A percentile compares a stretch with the other conserved stretches of the same genome.
Conservation (phyloP, 2,888 invertebrate genomes). For the Tipula lateralis region DNA sequence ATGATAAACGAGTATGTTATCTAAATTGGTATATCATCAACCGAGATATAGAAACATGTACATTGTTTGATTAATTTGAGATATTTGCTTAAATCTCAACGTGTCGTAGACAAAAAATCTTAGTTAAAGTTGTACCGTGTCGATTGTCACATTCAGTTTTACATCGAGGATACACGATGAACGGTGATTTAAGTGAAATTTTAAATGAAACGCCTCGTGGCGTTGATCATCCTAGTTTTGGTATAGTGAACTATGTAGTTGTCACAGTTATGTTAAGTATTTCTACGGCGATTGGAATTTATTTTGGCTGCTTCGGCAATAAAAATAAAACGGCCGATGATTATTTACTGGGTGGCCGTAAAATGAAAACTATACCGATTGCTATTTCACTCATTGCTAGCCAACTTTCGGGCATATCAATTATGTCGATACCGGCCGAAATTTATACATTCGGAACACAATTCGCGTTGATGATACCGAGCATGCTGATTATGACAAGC, state of each 20-base stretch:
- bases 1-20: too few species aligned
- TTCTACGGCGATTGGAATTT: conserved; percentile 56
- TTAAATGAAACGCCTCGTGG: neutral
- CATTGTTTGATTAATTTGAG: too few species aligned
- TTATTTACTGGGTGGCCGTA: conserved; percentile 48
- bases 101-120: too few species aligned
- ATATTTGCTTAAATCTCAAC: too few species aligned
- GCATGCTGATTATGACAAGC: conserved; percentile 42
- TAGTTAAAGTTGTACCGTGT: neutral
- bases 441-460: conserved; percentile 50
- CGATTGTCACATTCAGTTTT: neutral
- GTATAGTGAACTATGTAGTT: conserved; percentile 50
- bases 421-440: conserved; percentile 51
- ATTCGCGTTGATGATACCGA: conserved; percentile 43
- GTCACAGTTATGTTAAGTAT: conserved; percentile 49
- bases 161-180: neutral
- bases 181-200: neutral
- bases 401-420: conserved; percentile 51
- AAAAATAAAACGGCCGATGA: conserved; percentile 52
- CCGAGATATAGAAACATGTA: too few species aligned
- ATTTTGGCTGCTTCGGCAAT: conserved; percentile 53
- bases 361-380: conserved; percentile 42
- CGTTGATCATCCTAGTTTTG: conserved; percentile 14
- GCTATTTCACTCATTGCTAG: conserved; percentile 55
- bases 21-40: too few species aligned